A percentile compares a stretch with the other conserved stretches of the same genome.
These are phyloP conservation scores for Lissonota sp. DNA, from an alignment of 2,888 invertebrate species.

Conservation along the genomic window DNA sequence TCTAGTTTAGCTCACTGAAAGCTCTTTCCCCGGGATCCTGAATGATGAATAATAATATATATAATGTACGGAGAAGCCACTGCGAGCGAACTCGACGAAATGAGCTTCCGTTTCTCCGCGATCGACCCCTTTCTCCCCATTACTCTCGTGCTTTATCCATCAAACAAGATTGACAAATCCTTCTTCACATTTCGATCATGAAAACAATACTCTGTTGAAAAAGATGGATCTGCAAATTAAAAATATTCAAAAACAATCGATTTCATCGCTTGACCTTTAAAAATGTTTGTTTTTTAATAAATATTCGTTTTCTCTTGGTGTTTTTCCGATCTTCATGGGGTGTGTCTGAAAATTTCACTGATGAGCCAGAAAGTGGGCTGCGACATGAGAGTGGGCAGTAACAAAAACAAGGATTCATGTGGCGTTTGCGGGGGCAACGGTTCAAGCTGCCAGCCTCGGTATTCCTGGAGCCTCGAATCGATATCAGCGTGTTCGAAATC, in stretches of 20 bases:
- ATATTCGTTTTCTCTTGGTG: constrained; percentile 60
- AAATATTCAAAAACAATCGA: too few species aligned
- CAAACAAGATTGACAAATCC: constrained; percentile 58
- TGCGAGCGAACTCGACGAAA: constrained; percentile 9
- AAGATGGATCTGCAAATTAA: constrained; percentile 8
- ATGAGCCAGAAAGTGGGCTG: constrained; percentile 94
- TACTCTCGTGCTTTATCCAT: constrained; percentile 27
- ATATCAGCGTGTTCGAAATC: constrained; percentile 95
- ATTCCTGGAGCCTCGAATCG: constrained; percentile 94
- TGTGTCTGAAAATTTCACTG: constrained; percentile 62
- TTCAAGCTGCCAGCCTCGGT: constrained; percentile 93
- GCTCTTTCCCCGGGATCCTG: constrained; percentile 26
- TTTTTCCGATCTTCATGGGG: constrained; percentile 9
- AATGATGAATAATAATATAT: constrained; percentile 43
- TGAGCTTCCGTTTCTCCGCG: constrained; percentile 46
- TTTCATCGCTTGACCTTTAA: too few species aligned
- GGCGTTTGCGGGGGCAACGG: constrained; percentile 97
- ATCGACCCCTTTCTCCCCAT: not conserved
- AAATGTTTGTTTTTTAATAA: too few species aligned
- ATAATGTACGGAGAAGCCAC: constrained; percentile 29
- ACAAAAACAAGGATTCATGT: constrained; percentile 93
- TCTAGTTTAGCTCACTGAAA: constrained; percentile 40
- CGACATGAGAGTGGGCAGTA: constrained; percentile 95
- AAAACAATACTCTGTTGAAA: not conserved
- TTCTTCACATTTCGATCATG: not conserved